Conservation (phyloP, 2,888 invertebrate genomes). For the Trypoxylon attenuatum region DNA sequence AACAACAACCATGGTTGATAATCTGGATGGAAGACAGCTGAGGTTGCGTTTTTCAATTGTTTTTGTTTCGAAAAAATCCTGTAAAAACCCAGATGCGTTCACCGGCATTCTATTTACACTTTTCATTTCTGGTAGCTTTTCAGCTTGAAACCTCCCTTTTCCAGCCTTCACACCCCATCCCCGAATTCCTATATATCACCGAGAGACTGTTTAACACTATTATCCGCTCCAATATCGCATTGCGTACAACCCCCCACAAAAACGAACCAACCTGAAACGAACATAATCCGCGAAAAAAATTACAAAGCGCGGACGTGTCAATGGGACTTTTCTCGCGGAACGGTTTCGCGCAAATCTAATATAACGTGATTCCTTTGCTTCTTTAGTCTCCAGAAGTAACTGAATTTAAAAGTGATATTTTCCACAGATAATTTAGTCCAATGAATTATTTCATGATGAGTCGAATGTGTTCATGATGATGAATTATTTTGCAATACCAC, state of each 20-base stretch:
- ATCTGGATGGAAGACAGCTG: background rate
- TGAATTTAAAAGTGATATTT: too few relatives aligned
- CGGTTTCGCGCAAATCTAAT: constrained; percentile 36
- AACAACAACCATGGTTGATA: too few relatives aligned
- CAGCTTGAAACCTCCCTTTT: background rate
- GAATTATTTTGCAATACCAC: too few relatives aligned
- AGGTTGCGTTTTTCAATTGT: constrained; percentile 1
- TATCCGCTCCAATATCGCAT: constrained; percentile 38
- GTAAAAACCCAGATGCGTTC: background rate
- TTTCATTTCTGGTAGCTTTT: constrained; percentile 28
- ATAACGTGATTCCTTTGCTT: too few relatives aligned
- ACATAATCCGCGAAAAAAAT: constrained; percentile 39
- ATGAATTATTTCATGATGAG: too few relatives aligned
- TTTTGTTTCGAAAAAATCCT: too few relatives aligned
- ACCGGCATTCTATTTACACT: constrained; percentile 29
- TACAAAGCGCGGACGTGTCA: constrained; percentile 31
- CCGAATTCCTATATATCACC: constrained; percentile 18
- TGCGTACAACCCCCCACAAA: constrained; percentile 26
- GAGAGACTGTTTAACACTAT: constrained; percentile 43
- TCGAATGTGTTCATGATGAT: too few relatives aligned
- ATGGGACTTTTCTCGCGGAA: constrained; percentile 25
- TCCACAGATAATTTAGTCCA: too few relatives aligned
- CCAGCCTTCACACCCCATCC: background rate
- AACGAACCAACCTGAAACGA: constrained; percentile 3
- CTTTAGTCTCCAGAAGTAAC: too few relatives aligned